Conservation (phyloP, 2,113 vertebrate species). For the Cromileptes altivelis region DNA sequence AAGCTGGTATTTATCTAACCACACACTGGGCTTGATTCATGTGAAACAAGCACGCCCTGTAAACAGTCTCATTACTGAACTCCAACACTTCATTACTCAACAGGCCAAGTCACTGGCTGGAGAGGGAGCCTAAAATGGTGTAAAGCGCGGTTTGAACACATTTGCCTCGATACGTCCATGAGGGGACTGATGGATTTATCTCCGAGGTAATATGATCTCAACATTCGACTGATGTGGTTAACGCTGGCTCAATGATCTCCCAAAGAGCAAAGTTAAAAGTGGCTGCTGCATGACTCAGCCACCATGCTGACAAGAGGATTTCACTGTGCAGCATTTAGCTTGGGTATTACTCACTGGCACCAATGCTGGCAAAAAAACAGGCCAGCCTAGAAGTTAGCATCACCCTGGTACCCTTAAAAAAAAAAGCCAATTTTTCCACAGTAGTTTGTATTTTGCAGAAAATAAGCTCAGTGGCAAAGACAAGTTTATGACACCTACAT, state of each 20-base stretch:
- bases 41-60: constrained; percentile 86
- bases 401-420: too few species aligned
- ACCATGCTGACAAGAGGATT: constrained; percentile 33
- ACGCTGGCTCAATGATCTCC: constrained; percentile 41
- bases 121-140: constrained; percentile 64
- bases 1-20: constrained; percentile 88
- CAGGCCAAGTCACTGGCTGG: constrained; percentile 67
- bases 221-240: constrained; percentile 49
- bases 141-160: constrained; percentile 67
- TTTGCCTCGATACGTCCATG: constrained; percentile 47
- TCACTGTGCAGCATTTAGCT: constrained; percentile 28
- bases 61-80: constrained; percentile 86
- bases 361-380: too few species aligned
- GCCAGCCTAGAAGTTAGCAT: too few species aligned
- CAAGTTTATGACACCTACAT: too few species aligned
- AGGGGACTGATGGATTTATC: constrained; percentile 74
- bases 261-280: constrained; percentile 47
- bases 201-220: constrained; percentile 59
- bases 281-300: constrained; percentile 42
- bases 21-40: constrained; percentile 86
- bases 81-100: constrained; percentile 87
- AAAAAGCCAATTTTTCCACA: too few species aligned
- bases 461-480: too few species aligned
- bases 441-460: too few species aligned
- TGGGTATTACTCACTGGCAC: constrained; percentile 8